Evolutionary conservation across 2,113 vertebrate genomes (phyloP), one percentile per base, ranked within the genome.

Genomic region (Carollia perspicillata): DNA sequence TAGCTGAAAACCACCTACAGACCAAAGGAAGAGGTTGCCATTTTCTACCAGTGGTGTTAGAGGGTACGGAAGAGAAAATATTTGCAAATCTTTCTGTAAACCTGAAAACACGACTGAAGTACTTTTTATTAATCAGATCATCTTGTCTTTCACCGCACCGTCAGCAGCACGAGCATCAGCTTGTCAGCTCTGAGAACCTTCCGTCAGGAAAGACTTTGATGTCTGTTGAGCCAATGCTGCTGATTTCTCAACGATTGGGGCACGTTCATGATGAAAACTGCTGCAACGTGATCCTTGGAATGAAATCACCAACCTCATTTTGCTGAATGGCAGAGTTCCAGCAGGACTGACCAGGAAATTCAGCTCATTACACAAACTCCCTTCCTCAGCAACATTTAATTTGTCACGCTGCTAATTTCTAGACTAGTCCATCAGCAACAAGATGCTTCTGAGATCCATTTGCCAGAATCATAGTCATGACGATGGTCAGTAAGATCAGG

Each of bases 261-360:
- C 90, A 96, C 74, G 94, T 72, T 95, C 89, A 65, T 95, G 91
- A 96, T 96, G 81, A 93, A 97, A 96, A 97, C 5, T 95, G 84
- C 74, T 92, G 74, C 51, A 89, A 89, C 92, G 95, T 95, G 63
- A 95, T 94, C 91, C 91, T 78, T 77, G 89, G 84, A 93, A 93
- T 93, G 93, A 95, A 95, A 94, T 93, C 85, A 96, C 37, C 84
- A 94, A 77, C 20, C 80, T 91, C 58, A 44, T 89, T 96, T 96
- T 97, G 78, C 95, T 84, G 51, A 97, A 96, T 89, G 78, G 63
- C 94, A 93, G 60, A 93, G 42, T 95, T 96, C 90, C 84, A 83
- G 53, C 47, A 72, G 37, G 16, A 93, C 13, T 95, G 89, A 95
- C 93, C 58, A 83, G 83, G 69, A 97, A 87, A 96, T 63, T 96